Percentiles rank a stretch among this genome's conserved stretches.
Evolutionary conservation across 1,140 invertebrate genomes (phyloP).

Genomic region (Listronotus bonariensis): DNA sequence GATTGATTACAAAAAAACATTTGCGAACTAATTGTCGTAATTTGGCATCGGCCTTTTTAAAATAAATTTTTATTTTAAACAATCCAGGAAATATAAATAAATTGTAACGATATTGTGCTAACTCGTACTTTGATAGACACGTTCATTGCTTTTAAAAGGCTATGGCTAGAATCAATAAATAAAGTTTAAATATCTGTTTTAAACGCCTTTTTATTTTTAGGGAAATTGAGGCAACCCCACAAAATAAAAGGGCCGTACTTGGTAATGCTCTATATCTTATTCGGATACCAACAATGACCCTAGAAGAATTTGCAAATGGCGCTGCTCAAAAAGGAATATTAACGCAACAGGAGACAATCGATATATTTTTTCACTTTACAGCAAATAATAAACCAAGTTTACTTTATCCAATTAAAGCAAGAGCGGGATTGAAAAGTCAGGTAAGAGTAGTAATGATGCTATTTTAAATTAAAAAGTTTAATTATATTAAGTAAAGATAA

Average conservation of each 20-base stretch:
- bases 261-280: conserved; percentile 82
- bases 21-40: no score
- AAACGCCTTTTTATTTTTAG: conserved; percentile 43
- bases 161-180: no score
- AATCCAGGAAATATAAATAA: no score
- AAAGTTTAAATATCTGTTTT: not conserved
- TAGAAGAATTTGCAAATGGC: conserved; percentile 90
- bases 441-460: conserved; percentile 55
- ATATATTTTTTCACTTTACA: conserved; percentile 89
- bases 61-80: no score
- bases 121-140: no score
- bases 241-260: conserved; percentile 73
- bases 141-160: no score
- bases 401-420: conserved; percentile 77
- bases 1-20: no score
- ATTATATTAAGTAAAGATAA: no score
- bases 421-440: conserved; percentile 87
- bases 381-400: conserved; percentile 81
- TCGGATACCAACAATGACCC: conserved; percentile 85
- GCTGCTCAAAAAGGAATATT: conserved; percentile 83
- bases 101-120: no score
- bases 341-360: conserved; percentile 87
- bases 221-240: conserved; percentile 75
- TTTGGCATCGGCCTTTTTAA: no score
- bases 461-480: not conserved